These are phyloP conservation scores for Catamblyrhynchus diadema DNA, from an alignment of 2,797 vertebrate genomes.

Conservation along the genomic window DNA sequence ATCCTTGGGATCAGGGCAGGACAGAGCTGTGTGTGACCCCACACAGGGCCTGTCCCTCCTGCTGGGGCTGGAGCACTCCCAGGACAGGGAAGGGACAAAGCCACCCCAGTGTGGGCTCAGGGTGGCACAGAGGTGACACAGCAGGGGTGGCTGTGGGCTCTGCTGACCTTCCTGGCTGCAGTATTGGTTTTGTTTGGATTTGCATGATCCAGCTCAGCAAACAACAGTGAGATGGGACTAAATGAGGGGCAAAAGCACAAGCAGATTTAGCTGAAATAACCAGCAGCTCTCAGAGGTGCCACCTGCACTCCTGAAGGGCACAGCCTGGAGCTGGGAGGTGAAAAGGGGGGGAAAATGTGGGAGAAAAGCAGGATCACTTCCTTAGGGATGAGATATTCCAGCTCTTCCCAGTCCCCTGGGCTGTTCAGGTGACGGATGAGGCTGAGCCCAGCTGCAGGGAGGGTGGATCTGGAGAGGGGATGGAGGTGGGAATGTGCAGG, in stretches of 20 bases:
- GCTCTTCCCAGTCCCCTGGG: neutral
- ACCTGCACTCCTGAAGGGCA: conserved; percentile 18
- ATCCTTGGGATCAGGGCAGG: neutral
- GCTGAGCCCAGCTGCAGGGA: neutral
- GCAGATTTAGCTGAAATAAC: neutral
- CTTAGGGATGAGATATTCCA: neutral
- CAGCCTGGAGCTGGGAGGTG: neutral
- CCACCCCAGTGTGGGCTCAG: neutral
- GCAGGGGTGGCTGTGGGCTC: neutral
- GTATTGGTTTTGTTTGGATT: neutral
- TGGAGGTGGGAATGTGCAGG: neutral
- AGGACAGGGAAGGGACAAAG: neutral
- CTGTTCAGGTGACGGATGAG: neutral
- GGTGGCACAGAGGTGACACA: neutral
- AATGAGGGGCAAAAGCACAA: neutral
- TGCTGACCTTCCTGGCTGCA: neutral
- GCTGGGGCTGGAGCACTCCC: neutral
- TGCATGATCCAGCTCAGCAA: conserved; percentile 38
- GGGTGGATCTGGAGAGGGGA: neutral
- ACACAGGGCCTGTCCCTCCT: neutral
- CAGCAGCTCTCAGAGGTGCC: neutral
- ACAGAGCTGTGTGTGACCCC: neutral
- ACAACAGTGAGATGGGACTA: neutral
- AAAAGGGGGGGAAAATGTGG: neutral
- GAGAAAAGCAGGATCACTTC: neutral